Percentiles rank a stretch among this genome's conserved stretches.
Conservation (phyloP, 2,888 invertebrate genomes). For the Abscondita cerata region DNA sequence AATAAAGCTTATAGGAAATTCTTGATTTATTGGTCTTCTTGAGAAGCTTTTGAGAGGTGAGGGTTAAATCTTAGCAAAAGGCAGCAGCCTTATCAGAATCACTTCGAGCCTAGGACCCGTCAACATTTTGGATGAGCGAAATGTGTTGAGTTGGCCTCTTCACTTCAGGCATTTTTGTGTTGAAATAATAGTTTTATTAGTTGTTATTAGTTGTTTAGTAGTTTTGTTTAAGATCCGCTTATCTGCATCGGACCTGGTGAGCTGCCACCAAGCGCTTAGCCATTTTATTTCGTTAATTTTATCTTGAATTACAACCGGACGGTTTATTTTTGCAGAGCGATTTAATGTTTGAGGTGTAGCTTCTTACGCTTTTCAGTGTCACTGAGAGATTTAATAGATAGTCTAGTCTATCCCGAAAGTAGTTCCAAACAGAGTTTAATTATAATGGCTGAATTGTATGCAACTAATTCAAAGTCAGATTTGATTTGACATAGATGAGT, state of each 20-base stretch:
- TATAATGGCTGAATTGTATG: conserved; percentile 7
- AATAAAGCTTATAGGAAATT: background rate
- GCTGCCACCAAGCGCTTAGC: background rate
- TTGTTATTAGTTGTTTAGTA: background rate
- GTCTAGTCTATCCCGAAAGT: background rate
- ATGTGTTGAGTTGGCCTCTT: background rate
- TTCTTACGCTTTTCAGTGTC: background rate
- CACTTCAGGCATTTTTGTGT: background rate
- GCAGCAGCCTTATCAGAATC: background rate
- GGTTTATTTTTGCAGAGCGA: background rate
- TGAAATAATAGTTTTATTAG: background rate
- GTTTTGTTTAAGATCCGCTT: background rate
- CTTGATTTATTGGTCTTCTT: background rate
- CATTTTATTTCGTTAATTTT: background rate
- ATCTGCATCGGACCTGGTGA: background rate
- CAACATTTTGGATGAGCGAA: background rate
- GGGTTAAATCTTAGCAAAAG: background rate
- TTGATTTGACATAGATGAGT: conserved; percentile 4
- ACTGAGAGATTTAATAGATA: background rate
- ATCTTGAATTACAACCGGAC: background rate
- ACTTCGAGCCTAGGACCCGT: background rate
- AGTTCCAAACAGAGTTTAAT: conserved; percentile 6
- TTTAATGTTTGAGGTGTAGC: background rate
- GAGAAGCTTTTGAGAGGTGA: background rate
- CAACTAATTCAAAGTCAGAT: conserved; percentile 14